phyloP scores from a whole-genome alignment of 1,140 invertebrate species.

The Lepeophtheirus salmonis region DNA sequence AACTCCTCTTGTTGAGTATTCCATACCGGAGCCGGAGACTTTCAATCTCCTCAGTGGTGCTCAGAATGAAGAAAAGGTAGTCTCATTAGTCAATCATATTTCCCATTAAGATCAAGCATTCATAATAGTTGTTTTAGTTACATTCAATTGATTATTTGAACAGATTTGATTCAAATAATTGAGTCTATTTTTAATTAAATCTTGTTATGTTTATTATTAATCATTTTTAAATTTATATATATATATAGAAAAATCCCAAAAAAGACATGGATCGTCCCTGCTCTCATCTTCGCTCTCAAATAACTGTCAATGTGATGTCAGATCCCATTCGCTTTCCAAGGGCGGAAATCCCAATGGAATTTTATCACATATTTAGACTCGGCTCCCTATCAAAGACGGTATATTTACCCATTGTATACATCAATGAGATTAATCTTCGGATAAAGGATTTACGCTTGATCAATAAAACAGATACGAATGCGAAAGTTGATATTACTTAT shows the following conservation, averaged over 20 bases:
- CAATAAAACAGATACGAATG: slow-evolving; percentile 22
- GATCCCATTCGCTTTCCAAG: slow-evolving; percentile 39
- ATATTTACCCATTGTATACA: slow-evolving; percentile 60
- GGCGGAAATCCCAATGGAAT: slow-evolving; percentile 39
- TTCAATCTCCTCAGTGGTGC: slow-evolving; percentile 46
- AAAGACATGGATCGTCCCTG: slow-evolving; percentile 27
- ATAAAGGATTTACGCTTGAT: slow-evolving; percentile 44
- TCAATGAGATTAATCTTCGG: slow-evolving; percentile 58
- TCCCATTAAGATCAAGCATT: no score
- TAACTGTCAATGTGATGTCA: slow-evolving; percentile 42
- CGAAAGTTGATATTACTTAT: slow-evolving; percentile 30
- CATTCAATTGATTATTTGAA: no score
- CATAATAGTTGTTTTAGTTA: no score
- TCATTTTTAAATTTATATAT: neutral
- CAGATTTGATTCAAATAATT: no score
- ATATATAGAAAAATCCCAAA: neutral
- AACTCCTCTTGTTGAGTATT: slow-evolving; percentile 44
- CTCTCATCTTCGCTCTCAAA: slow-evolving; percentile 39
- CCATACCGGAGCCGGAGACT: slow-evolving; percentile 45
- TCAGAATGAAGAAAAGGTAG: slow-evolving; percentile 26
- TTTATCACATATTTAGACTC: slow-evolving; percentile 30
- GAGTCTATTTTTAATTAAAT: no score
- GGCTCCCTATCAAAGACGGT: slow-evolving; percentile 15
- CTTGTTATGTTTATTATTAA: neutral
- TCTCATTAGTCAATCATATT: no score